phyloP scores from a whole-genome alignment of 2,888 invertebrate species.

The Coleophora flavipennella region DNA sequence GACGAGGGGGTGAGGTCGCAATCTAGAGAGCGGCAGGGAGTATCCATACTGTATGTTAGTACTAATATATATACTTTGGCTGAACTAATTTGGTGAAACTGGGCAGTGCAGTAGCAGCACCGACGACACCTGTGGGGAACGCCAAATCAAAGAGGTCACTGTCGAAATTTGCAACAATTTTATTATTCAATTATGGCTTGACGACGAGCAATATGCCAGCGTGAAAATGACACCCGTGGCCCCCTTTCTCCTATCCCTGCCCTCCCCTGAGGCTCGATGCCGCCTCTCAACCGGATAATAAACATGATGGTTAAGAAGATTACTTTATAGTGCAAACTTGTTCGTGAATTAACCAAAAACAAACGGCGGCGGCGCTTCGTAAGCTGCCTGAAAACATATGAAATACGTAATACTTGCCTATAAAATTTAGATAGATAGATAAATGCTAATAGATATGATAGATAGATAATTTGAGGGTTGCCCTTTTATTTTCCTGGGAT shows the following conservation, averaged over 20 bases:
- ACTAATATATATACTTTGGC: no score
- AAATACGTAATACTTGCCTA: no score
- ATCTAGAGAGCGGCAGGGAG: no score
- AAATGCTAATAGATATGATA: no score
- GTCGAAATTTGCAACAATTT: conserved; percentile 47
- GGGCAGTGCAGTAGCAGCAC: no score
- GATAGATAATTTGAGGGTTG: no score
- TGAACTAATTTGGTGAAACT: no score
- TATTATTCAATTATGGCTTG: conserved; percentile 54
- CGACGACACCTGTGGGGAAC: conserved; percentile 15
- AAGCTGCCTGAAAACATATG: conserved; percentile 11
- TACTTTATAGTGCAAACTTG: conserved; percentile 40
- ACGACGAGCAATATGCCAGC: conserved; percentile 46
- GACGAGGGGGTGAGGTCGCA: no score
- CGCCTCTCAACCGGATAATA: conserved; percentile 37
- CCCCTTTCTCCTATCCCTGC: conserved; percentile 16
- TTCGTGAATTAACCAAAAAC: conserved; percentile 45
- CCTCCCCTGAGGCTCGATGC: conserved; percentile 29
- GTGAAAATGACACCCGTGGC: conserved; percentile 50
- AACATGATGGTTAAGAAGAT: conserved; percentile 44
- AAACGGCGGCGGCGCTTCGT: conserved; percentile 17
- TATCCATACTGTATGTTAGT: no score
- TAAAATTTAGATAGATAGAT: no score
- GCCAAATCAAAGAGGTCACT: conserved; percentile 36
- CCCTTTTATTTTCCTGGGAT: no score